These are phyloP conservation scores for Oedothorax gibbosus DNA, from an alignment of 1,140 invertebrate genomes.

Conservation along the genomic window DNA sequence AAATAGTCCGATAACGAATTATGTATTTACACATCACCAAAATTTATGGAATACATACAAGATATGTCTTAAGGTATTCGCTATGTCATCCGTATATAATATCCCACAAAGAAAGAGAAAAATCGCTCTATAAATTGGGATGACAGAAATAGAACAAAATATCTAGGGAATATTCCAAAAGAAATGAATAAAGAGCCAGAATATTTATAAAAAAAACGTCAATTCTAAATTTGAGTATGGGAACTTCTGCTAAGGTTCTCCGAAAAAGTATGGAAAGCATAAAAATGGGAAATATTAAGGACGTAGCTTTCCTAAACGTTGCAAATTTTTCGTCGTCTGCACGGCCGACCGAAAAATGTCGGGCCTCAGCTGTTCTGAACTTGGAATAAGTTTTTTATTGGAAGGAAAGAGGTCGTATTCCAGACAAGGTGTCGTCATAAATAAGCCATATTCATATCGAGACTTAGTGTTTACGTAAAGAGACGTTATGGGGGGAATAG, in stretches of 20 bases:
- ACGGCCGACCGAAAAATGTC: background rate
- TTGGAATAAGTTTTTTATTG: conserved; percentile 19
- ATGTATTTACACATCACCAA: no score
- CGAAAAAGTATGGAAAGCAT: background rate
- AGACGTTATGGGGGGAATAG: background rate
- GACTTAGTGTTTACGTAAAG: conserved; percentile 16
- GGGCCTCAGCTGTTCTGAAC: conserved; percentile 24
- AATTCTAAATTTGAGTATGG: conserved; percentile 33
- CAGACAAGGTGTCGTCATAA: conserved; percentile 20
- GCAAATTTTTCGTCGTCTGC: background rate
- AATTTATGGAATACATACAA: no score
- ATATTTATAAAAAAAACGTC: background rate
- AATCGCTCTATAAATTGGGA: background rate
- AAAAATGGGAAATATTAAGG: conserved; percentile 2
- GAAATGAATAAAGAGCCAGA: background rate
- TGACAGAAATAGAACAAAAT: conserved; percentile 21
- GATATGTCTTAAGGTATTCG: no score
- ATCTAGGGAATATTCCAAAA: conserved; percentile 2
- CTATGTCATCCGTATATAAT: no score
- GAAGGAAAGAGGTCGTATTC: background rate
- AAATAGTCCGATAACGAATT: no score
- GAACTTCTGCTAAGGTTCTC: background rate
- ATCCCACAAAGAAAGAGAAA: background rate
- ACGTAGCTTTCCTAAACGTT: conserved; percentile 11
- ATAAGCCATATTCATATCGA: conserved; percentile 33